Percentiles rank a stretch among this genome's conserved stretches.
phyloP scores from a whole-genome alignment of 1,140 invertebrate species.

The Drosophila equinoxialis region DNA sequence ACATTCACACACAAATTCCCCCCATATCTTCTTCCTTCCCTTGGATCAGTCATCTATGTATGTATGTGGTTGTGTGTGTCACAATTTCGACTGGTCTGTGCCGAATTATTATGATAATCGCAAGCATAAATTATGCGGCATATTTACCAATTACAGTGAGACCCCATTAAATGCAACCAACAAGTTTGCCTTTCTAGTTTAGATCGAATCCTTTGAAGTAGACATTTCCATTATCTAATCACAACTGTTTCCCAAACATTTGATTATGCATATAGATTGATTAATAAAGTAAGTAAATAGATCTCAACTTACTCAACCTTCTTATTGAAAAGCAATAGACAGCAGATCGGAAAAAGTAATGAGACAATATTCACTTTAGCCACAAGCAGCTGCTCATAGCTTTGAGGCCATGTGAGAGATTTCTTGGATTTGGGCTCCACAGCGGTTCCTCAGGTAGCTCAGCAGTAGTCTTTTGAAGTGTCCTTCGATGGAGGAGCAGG shows the following conservation, averaged over 20 bases:
- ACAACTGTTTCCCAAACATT: too few relatives aligned
- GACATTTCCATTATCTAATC: too few relatives aligned
- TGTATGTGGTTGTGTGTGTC: constrained; percentile 53
- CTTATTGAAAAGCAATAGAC: too few relatives aligned
- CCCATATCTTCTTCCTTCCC: background rate
- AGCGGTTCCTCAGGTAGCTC: background rate
- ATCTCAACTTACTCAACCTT: too few relatives aligned
- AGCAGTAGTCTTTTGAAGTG: constrained; percentile 9
- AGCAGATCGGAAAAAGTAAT: too few relatives aligned
- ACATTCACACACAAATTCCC: background rate
- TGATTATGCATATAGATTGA: too few relatives aligned
- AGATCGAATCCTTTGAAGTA: too few relatives aligned
- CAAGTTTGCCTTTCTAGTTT: too few relatives aligned
- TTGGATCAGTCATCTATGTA: constrained; percentile 3
- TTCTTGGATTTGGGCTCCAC: background rate
- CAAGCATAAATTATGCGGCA: constrained; percentile 71
- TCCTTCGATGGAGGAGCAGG: constrained; percentile 1
- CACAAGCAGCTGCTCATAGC: background rate
- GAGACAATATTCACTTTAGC: background rate
- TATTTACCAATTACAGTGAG: constrained; percentile 19
- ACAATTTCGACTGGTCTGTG: constrained; percentile 41
- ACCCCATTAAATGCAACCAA: background rate
- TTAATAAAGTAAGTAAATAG: too few relatives aligned
- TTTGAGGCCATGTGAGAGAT: background rate
- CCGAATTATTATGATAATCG: constrained; percentile 80